phyloP scores from a whole-genome alignment of 2,797 vertebrate genomes.

The Molossus molossus region DNA sequence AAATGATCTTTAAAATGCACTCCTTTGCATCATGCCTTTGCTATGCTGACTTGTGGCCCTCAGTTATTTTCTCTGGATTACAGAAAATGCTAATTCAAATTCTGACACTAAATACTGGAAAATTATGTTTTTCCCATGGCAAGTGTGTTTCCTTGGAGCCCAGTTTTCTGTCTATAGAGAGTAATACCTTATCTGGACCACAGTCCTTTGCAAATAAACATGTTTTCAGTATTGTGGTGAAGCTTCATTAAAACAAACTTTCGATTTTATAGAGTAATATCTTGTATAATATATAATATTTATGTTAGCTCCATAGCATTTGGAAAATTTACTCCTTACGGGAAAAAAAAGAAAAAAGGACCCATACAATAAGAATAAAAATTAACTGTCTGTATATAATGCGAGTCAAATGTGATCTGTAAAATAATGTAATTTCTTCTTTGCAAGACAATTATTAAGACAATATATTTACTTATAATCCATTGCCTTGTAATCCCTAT shows the following conservation, averaged over 20 bases:
- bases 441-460: not conserved
- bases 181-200: not conserved
- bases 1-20: constrained; percentile 29
- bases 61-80: constrained; percentile 1
- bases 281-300: not conserved
- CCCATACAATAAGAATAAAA: not conserved
- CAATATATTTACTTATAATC: not conserved
- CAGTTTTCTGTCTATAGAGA: not conserved
- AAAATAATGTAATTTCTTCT: constrained; percentile 31
- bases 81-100: constrained; percentile 38
- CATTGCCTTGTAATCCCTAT: not conserved
- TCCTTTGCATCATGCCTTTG: not conserved
- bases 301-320: not conserved
- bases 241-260: not conserved
- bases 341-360: not conserved
- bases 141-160: not conserved
- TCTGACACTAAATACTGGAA: not conserved
- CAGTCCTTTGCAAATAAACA: not conserved
- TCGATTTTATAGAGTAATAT: not conserved
- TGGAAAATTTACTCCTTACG: not conserved
- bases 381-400: not conserved
- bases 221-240: not conserved
- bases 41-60: not conserved
- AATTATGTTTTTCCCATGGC: not conserved
- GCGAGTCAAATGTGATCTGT: not conserved